Base-by-base conservation (phyloP, 2,888 invertebrate species). In the Galerucella calmariensis region DNA sequence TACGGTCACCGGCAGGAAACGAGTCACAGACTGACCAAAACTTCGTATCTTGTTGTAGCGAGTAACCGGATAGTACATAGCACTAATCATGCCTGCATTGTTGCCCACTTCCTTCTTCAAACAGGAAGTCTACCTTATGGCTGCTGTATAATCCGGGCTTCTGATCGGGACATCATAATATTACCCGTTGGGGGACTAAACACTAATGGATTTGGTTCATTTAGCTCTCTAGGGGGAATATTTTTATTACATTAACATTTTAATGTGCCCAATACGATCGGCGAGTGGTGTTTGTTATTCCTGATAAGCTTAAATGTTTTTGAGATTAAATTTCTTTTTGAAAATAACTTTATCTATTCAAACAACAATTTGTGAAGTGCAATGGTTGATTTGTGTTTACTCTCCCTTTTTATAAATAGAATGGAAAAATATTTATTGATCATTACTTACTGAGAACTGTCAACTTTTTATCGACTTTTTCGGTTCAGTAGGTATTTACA, bases 151-250 rank as follows among this genome's bases (percentile, higher is more conserved):
- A 63, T 63, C 63, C 41, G 63, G 63, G 63, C 63, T 63, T 63
- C 44, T 63, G 63, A 24, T 44, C 10, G 58, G 46, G 46, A 16
- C 68, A 58, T 58, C 20, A 35, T 67, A 41, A 53, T 58, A 59
- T 68, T 44, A 58, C 58, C 46, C 58, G 58, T 41, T 48, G 61
- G 61, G 69, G 58, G 61, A 69, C 61, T 48, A 3, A 61, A 69
- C 16, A 44, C 69, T 69, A 69, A 69, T 69, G 69, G 69, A 69
- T 69, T 69, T 44, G 69, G 35, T 44, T 69, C 69, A 61, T 69
- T 61, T 59, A 69, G 35, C 35, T 69, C 61, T 61, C 59, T 35
- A 61, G 61, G 69, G 68, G 61, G 59, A 69, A 69, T 69, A 69
- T 69, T 59, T 59, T 24, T 61, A 46, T 69, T 69, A 61, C 59